Conservation (phyloP, 2,888 invertebrate species). For the Leucophenga maculata region DNA sequence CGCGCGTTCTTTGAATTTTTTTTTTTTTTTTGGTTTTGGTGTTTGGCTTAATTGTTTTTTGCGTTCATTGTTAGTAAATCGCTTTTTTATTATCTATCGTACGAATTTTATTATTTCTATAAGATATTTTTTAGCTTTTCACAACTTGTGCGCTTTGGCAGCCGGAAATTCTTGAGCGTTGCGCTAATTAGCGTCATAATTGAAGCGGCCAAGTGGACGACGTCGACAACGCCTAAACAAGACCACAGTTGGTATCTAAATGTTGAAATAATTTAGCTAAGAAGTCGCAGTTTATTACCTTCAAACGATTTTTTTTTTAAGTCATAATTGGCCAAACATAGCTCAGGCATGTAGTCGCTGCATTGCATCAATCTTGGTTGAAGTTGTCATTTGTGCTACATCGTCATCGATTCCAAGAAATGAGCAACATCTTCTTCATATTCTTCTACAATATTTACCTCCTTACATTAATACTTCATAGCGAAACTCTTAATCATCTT, state of each 20-base stretch:
- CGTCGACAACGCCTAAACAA: conserved; percentile 18
- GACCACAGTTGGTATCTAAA: conserved; percentile 28
- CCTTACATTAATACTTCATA: no score
- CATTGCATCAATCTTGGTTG: neutral
- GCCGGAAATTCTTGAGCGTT: conserved; percentile 8
- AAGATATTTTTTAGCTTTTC: neutral
- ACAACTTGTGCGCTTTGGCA: neutral
- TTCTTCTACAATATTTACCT: no score
- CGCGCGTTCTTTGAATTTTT: no score
- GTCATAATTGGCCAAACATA: conserved; percentile 42
- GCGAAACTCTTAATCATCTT: no score
- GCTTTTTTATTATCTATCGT: no score
- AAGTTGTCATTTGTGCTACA: no score
- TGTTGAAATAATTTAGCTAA: conserved; percentile 38
- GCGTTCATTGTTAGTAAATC: no score
- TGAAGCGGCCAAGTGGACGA: conserved; percentile 15
- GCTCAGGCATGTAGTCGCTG: conserved; percentile 27
- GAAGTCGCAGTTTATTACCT: conserved; percentile 24
- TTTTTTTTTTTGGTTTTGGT: no score
- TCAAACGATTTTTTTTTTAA: conserved; percentile 48
- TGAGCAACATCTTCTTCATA: no score
- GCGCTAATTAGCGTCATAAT: conserved; percentile 13
- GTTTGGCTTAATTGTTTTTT: no score
- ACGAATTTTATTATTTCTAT: neutral
- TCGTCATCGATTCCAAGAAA: no score